Conservation (phyloP, 2,888 invertebrate genomes). For the Panzeria rudis region DNA sequence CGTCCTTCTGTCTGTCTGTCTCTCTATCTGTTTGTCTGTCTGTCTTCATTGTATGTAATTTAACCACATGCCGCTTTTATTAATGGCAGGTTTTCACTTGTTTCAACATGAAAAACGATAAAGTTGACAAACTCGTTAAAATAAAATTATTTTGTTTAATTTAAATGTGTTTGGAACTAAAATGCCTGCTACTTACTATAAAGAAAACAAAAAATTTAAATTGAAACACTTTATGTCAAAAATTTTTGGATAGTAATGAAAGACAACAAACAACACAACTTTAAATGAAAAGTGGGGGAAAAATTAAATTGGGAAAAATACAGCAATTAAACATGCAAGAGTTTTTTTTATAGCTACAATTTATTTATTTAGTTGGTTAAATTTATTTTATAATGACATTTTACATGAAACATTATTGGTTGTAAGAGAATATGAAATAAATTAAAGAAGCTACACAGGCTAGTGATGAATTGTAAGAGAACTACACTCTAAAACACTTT, state of each 20-base stretch:
- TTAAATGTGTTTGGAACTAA: slow-evolving; percentile 28
- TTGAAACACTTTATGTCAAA: slow-evolving; percentile 48
- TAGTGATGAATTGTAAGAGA: too few species aligned
- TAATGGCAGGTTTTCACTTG: slow-evolving; percentile 71
- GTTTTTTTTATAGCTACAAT: not conserved
- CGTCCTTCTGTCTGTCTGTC: slow-evolving; percentile 44
- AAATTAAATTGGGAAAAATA: slow-evolving; percentile 31
- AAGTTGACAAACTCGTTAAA: slow-evolving; percentile 73
- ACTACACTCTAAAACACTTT: too few species aligned
- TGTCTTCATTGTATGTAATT: slow-evolving; percentile 34
- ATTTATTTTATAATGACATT: slow-evolving; percentile 2
- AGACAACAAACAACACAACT: not conserved
- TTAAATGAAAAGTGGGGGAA: not conserved
- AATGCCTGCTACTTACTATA: slow-evolving; percentile 49
- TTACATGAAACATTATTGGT: not conserved
- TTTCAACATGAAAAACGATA: slow-evolving; percentile 70
- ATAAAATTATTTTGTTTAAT: slow-evolving; percentile 66
- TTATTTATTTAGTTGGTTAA: not conserved
- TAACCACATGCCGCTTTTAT: slow-evolving; percentile 55
- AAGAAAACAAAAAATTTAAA: slow-evolving; percentile 28
- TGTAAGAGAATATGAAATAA: too few species aligned
- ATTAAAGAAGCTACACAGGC: too few species aligned
- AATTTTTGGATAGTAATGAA: slow-evolving; percentile 29
- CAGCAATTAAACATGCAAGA: slow-evolving; percentile 58
- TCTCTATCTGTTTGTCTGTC: slow-evolving; percentile 16